These are phyloP conservation scores for Spongia lamella DNA, from an alignment of 37 sponge, comb jelly and placozoan genomes.

Conservation along the genomic window DNA sequence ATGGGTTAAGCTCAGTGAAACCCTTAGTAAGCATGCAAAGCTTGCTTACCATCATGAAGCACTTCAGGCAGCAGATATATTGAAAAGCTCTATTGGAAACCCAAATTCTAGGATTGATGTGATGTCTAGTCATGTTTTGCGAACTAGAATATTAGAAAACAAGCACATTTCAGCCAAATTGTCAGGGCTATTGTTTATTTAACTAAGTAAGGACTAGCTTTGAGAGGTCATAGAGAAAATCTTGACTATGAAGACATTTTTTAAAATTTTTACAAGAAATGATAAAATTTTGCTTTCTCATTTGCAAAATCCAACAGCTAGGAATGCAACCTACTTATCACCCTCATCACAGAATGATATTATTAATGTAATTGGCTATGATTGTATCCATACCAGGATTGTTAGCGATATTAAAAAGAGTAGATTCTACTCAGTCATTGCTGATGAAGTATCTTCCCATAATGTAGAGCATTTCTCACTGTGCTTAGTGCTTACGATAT, in stretches of 20 bases:
- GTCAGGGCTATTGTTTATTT: conserved; percentile 52
- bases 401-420: conserved; percentile 44
- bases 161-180: conserved; percentile 52
- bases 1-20: conserved; percentile 57
- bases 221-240: conserved; percentile 46
- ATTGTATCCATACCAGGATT: conserved; percentile 37
- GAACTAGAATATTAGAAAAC: conserved; percentile 42
- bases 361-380: conserved; percentile 57
- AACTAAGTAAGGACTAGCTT: conserved; percentile 51
- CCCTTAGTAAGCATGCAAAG: conserved; percentile 37
- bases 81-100: conserved; percentile 51
- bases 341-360: conserved; percentile 66
- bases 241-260: conserved; percentile 26
- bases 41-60: conserved; percentile 42
- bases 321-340: conserved; percentile 60
- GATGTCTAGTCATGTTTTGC: conserved; percentile 23
- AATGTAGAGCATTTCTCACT: conserved; percentile 54
- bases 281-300: conserved; percentile 31
- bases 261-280: conserved; percentile 21
- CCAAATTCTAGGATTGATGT: conserved; percentile 57
- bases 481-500: conserved; percentile 22
- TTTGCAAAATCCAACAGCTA: conserved; percentile 28
- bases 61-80: conserved; percentile 45
- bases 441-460: conserved; percentile 60
- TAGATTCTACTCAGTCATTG: conserved; percentile 51